Percentiles rank a stretch among this genome's conserved stretches.
Evolutionary conservation across 2,888 invertebrate genomes (phyloP).

Genomic region (Rosalia funebris): DNA sequence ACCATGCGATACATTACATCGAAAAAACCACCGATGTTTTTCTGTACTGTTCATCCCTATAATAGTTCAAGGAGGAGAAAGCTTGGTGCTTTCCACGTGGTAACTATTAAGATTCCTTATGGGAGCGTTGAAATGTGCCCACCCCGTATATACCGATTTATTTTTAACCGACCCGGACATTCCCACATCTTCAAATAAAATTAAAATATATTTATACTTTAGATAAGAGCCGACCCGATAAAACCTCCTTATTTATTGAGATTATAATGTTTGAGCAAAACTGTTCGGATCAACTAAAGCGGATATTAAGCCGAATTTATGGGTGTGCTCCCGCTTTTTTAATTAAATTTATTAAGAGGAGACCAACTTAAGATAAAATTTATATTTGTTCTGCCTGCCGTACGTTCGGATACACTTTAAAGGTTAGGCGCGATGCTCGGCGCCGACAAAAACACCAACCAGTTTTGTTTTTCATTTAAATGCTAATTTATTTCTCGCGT

Average conservation of each 20-base stretch:
- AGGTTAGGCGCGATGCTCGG: slow-evolving; percentile 45
- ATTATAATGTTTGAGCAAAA: slow-evolving; percentile 9
- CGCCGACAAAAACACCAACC: slow-evolving; percentile 45
- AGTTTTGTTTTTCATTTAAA: slow-evolving; percentile 49
- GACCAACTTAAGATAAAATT: slow-evolving; percentile 46
- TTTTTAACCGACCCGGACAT: neutral
- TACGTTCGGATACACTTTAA: slow-evolving; percentile 44
- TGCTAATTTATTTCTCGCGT: slow-evolving; percentile 47
- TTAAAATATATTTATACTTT: neutral
- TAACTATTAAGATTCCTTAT: too few relatives aligned
- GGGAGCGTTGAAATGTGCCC: neutral
- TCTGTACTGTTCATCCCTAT: too few relatives aligned
- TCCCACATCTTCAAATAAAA: neutral
- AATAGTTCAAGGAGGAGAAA: too few relatives aligned
- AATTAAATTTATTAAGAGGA: slow-evolving; percentile 46
- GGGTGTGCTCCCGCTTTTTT: slow-evolving; percentile 44
- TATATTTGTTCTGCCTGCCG: slow-evolving; percentile 46
- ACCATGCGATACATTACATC: too few relatives aligned
- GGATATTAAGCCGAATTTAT: slow-evolving; percentile 35
- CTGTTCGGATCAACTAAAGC: slow-evolving; percentile 19
- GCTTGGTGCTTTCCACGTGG: too few relatives aligned
- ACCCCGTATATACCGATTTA: neutral
- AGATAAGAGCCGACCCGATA: neutral
- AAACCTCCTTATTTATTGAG: slow-evolving; percentile 10
- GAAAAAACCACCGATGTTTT: too few relatives aligned